phyloP scores from a whole-genome alignment of 2,888 invertebrate species.

The Podotricha telesiphe region DNA sequence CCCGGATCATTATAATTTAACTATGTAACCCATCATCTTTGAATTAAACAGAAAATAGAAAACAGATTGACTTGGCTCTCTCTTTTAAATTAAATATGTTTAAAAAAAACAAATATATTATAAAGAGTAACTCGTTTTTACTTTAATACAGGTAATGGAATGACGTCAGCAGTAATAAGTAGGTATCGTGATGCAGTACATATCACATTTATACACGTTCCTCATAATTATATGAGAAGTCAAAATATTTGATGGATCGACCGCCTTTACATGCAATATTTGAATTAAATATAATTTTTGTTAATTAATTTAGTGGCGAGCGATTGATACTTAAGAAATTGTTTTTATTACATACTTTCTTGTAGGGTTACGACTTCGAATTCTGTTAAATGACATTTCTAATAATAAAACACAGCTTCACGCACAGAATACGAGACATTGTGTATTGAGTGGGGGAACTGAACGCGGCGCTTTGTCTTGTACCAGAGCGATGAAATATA shows the following conservation, averaged over 20 bases:
- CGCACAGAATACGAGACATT: no score
- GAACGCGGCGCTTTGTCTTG: no score
- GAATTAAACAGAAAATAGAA: no score
- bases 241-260: conserved; percentile 18
- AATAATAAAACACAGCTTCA: no score
- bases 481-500: no score
- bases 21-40: no score
- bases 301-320: not conserved
- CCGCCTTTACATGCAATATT: conserved; percentile 21
- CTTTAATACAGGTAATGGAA: conserved; percentile 21
- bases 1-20: no score
- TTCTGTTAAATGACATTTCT: not conserved
- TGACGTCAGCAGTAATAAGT: conserved; percentile 30
- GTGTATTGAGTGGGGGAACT: no score
- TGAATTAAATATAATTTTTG: conserved; percentile 18
- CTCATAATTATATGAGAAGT: conserved; percentile 17
- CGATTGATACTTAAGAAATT: not conserved
- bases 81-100: no score
- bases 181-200: conserved; percentile 13
- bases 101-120: no score
- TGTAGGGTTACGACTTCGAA: not conserved
- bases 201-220: conserved; percentile 14
- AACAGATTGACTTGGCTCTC: no score
- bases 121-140: conserved; percentile 7
- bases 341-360: not conserved